Evolutionary conservation across 2,888 invertebrate genomes (phyloP).

Genomic region (Lasioglossum marginatum): DNA sequence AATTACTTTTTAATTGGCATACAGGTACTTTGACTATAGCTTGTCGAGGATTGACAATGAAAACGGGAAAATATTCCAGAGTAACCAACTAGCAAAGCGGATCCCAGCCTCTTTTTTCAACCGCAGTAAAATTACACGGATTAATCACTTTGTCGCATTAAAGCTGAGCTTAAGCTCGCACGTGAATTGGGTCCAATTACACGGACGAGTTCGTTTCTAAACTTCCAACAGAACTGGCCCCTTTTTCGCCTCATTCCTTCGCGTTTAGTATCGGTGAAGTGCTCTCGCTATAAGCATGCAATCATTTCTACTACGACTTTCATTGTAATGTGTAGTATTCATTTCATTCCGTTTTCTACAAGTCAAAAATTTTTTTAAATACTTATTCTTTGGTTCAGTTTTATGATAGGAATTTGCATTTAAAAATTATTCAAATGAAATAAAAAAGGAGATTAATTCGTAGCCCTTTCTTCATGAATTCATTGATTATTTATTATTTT

Average conservation of each 20-base stretch:
- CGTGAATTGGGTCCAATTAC: conserved; percentile 19
- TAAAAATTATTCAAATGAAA: neutral
- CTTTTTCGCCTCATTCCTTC: neutral
- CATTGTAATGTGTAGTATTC: neutral
- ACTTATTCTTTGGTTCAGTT: neutral
- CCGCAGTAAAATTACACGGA: conserved; percentile 10
- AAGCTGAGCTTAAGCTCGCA: conserved; percentile 9
- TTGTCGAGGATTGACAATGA: conserved; percentile 6
- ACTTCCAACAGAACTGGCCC: neutral
- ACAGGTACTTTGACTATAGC: neutral
- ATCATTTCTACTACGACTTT: neutral
- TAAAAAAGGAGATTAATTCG: neutral
- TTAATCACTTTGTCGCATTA: conserved; percentile 20
- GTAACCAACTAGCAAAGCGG: conserved; percentile 15
- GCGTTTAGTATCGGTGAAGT: neutral
- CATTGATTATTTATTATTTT: no score
- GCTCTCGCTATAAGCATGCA: neutral
- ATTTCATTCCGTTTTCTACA: neutral
- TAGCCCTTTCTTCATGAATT: no score
- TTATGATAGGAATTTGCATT: neutral
- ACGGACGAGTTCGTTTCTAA: conserved; percentile 1
- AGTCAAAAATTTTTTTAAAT: neutral
- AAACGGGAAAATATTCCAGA: conserved; percentile 8
- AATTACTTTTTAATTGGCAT: neutral
- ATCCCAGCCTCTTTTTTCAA: conserved; percentile 6